Conservation (phyloP, 2,888 invertebrate genomes). For the Tetheella fluctuosa region DNA sequence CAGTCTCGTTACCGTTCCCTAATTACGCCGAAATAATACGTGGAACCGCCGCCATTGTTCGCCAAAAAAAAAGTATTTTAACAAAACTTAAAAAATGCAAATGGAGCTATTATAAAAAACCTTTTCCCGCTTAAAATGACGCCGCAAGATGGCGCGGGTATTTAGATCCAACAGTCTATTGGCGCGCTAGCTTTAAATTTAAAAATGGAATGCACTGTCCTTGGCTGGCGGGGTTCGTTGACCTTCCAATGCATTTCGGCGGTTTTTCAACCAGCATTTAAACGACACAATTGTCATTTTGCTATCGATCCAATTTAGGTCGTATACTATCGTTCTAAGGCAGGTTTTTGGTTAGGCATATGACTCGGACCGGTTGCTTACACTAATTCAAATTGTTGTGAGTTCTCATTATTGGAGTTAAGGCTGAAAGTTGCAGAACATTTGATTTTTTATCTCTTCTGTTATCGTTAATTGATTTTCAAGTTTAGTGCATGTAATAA, state of each 20-base stretch:
- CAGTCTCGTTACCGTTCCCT: constrained; percentile 73
- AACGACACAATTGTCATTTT: constrained; percentile 53
- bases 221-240: constrained; percentile 78
- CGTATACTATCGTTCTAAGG: constrained; percentile 47
- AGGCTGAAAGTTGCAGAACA: constrained; percentile 48
- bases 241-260: constrained; percentile 84
- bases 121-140: constrained; percentile 72
- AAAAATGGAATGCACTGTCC: constrained; percentile 84
- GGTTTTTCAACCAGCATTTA: constrained; percentile 60
- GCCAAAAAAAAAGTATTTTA: constrained; percentile 62
- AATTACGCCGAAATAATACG: constrained; percentile 79
- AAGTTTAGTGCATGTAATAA: constrained; percentile 27
- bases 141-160: constrained; percentile 80
- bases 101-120: constrained; percentile 60
- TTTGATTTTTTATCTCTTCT: constrained; percentile 41
- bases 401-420: constrained; percentile 50
- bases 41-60: constrained; percentile 69
- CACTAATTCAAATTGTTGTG: constrained; percentile 54
- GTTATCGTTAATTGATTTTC: constrained; percentile 27
- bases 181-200: constrained; percentile 81
- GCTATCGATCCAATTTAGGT: constrained; percentile 47
- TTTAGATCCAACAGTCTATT: constrained; percentile 82
- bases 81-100: constrained; percentile 55
- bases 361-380: constrained; percentile 42
- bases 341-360: constrained; percentile 43